Percentiles rank a stretch among this genome's conserved stretches.
Evolutionary conservation across 2,888 invertebrate genomes (phyloP).

Genomic region (Rotaria macrura): DNA sequence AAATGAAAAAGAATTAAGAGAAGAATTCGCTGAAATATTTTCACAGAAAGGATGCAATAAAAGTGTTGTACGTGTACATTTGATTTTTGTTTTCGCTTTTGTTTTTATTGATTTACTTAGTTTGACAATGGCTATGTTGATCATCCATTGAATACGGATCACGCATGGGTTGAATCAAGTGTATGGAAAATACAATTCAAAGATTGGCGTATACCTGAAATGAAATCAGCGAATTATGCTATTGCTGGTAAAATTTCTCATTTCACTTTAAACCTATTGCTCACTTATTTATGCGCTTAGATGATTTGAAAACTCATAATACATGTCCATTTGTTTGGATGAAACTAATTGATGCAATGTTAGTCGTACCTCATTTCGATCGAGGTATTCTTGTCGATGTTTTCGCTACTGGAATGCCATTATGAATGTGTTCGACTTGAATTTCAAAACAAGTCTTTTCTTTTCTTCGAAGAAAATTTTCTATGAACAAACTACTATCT

Average conservation of each 20-base stretch:
- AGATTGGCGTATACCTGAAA: conserved; percentile 16
- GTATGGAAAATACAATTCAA: conserved; percentile 17
- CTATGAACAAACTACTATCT: too few relatives aligned
- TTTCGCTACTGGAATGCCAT: not conserved
- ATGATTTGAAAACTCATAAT: not conserved
- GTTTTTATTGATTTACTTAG: not conserved
- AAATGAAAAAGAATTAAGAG: conserved; percentile 11
- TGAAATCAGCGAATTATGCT: not conserved
- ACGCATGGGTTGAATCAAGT: conserved; percentile 4
- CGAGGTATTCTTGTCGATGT: conserved; percentile 7
- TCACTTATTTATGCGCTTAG: not conserved
- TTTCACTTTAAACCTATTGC: not conserved
- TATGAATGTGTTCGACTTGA: not conserved
- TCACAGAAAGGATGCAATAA: conserved; percentile 19
- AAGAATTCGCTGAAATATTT: conserved; percentile 15
- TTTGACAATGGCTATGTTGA: conserved; percentile 19
- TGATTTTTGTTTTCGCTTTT: not conserved
- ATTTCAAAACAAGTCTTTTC: too few relatives aligned
- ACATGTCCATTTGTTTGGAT: conserved; percentile 4
- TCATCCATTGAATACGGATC: conserved; percentile 12
- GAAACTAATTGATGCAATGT: not conserved
- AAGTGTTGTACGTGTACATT: not conserved
- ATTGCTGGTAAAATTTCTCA: not conserved
- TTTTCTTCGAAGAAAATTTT: too few relatives aligned
- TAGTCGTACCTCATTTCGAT: not conserved